phyloP scores from a whole-genome alignment of 2,797 vertebrate species.

The Astyanax mexicanus region DNA sequence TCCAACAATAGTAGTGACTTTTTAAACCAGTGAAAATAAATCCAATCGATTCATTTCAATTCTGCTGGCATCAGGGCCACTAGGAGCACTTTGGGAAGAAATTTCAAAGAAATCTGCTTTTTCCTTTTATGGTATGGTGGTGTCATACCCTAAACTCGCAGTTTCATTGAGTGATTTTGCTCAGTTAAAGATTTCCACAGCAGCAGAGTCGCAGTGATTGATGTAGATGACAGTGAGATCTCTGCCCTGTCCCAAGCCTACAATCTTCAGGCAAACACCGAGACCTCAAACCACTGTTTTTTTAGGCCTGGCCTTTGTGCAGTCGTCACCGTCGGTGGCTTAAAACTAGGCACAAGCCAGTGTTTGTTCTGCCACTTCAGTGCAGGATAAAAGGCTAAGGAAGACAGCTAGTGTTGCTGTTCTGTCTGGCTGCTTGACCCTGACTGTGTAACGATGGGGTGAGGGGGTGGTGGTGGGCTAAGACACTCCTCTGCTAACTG shows the following conservation, averaged over 20 bases:
- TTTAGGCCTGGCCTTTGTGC: constrained; percentile 70
- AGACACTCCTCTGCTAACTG: neutral
- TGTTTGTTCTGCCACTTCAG: constrained; percentile 69
- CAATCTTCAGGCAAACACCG: constrained; percentile 39
- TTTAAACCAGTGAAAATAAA: no score
- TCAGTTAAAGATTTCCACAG: neutral
- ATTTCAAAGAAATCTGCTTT: no score
- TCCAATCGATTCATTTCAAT: no score
- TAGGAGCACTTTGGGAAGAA: no score
- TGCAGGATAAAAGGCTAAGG: constrained; percentile 32
- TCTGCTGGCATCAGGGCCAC: no score
- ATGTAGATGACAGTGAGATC: constrained; percentile 47
- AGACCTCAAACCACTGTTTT: constrained; percentile 65
- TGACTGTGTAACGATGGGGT: constrained; percentile 4
- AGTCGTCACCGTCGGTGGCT: constrained; percentile 66
- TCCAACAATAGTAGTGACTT: no score
- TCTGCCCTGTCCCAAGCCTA: constrained; percentile 31
- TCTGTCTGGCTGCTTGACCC: constrained; percentile 38
- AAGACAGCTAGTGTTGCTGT: constrained; percentile 26
- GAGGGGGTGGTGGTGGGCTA: neutral
- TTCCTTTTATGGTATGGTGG: neutral
- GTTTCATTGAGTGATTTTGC: neutral
- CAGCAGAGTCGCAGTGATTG: neutral
- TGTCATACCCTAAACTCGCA: no score
- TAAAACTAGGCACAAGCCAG: constrained; percentile 65